These are phyloP conservation scores for Rhinopithecus roxellana DNA, from an alignment of 2,113 vertebrate genomes.

Conservation along the genomic window DNA sequence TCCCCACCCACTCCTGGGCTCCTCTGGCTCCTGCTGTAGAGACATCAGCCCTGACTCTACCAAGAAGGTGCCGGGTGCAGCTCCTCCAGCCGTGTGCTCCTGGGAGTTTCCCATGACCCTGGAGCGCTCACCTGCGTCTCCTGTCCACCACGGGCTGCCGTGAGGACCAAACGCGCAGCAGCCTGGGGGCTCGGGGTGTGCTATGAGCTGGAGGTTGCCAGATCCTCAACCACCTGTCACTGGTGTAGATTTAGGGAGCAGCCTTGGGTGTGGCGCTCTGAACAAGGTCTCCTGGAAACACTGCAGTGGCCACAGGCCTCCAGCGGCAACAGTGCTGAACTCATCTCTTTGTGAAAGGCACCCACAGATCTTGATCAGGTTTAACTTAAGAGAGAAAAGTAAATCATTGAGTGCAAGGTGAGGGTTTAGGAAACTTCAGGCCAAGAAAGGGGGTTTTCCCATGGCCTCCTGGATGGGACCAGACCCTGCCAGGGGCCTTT, in stretches of 20 bases:
- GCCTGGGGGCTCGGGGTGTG: background rate
- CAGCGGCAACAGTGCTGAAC: accelerated
- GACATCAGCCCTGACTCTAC: background rate
- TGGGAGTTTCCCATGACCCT: background rate
- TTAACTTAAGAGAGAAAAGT: background rate
- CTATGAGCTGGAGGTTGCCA: background rate
- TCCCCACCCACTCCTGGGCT: accelerated
- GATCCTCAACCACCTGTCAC: background rate
- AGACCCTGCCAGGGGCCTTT: background rate
- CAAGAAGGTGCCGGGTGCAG: background rate
- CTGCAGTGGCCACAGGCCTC: no score
- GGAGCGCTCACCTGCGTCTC: accelerated
- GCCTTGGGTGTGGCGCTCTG: background rate
- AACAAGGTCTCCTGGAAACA: background rate
- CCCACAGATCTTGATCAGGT: background rate
- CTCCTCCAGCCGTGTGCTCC: background rate
- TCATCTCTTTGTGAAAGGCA: background rate
- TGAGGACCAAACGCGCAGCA: background rate
- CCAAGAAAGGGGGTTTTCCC: background rate
- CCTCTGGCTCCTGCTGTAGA: no score
- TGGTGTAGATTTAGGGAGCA: background rate
- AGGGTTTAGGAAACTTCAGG: no score
- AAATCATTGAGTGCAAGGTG: background rate
- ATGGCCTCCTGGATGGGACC: background rate
- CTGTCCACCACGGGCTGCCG: background rate